Base-by-base conservation (phyloP, 2,888 invertebrate species). In the Acrobeloides nanus region DNA sequence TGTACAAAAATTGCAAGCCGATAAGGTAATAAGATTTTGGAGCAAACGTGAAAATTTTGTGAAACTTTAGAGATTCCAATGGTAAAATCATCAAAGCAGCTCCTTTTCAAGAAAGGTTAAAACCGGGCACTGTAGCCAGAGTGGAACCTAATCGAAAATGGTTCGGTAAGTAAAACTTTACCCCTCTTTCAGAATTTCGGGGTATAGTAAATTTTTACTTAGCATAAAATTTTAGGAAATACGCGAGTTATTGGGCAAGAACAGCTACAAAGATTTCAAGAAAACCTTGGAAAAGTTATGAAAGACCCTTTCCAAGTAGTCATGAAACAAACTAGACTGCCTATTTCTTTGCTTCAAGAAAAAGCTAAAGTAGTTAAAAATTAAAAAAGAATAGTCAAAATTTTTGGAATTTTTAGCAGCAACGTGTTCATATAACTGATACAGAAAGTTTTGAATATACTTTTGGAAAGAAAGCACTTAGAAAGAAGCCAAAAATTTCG, bases 91-190 rank as follows among this genome's bases (percentile, higher is more conserved):
- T 92, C 37, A 84, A 83, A 29, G 86, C 93, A 24, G 97, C 97
- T 1, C 93, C 95, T 1, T 99, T 89, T 75, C 97, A 97, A 77
- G 86, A 85, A 37, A 83, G 84, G 78, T 78, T 90, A 20, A 79
- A 85, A 12, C 84, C 90, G 26, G 97, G 97, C 21, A 84, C 88
- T 1, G 83, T 85, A 73, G 89, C 93, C 25, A 81, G 95, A 50
- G 88, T 99, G 0, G 97, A 93, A 76, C 97, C 97, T 2, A 92
- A 88, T 63, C 87, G 90, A 67, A 89, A 86, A 75, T 99, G 97
- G 97, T 99, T 99, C 76, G 92, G 93, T 57, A 35, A 12, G 52
- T 51, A 10, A n/a, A n/a, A 35, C 12, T 35, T 35, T 35, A 12
- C 37, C 10, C 10, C 17, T 35, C 8, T 35, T 35, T 35, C 12